Percentiles rank a stretch among this genome's conserved stretches.
Conservation (phyloP, 1,140 invertebrate genomes). For the Heliconius hermathena region DNA sequence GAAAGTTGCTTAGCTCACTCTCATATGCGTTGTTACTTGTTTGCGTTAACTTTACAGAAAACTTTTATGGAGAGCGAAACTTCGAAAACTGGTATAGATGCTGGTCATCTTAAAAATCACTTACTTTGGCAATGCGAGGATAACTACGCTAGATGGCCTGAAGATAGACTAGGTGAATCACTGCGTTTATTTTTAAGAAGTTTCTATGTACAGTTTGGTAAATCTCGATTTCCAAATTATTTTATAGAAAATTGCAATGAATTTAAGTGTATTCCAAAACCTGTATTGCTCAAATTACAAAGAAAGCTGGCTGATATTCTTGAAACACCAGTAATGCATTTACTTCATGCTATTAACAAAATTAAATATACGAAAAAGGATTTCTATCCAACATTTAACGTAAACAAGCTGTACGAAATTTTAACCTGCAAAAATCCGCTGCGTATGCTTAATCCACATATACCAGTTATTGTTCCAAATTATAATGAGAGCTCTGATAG, state of each 20-base stretch:
- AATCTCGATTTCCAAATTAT: slow-evolving; percentile 85
- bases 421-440: slow-evolving; percentile 81
- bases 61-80: slow-evolving; percentile 85
- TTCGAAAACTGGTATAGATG: slow-evolving; percentile 82
- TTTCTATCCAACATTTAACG: slow-evolving; percentile 87
- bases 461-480: slow-evolving; percentile 50
- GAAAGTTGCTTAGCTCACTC: slow-evolving; percentile 86
- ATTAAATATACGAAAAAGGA: slow-evolving; percentile 83
- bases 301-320: slow-evolving; percentile 85
- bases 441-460: slow-evolving; percentile 77
- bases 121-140: slow-evolving; percentile 91
- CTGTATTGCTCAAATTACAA: slow-evolving; percentile 84
- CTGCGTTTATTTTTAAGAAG: slow-evolving; percentile 84
- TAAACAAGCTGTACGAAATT: slow-evolving; percentile 84
- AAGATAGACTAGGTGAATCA: slow-evolving; percentile 86
- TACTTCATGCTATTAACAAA: slow-evolving; percentile 85
- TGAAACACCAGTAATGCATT: slow-evolving; percentile 87
- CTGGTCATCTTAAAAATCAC: slow-evolving; percentile 87
- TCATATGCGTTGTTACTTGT: slow-evolving; percentile 86
- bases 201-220: slow-evolving; percentile 81
- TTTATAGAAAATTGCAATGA: slow-evolving; percentile 88
- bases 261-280: slow-evolving; percentile 85
- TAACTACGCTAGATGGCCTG: slow-evolving; percentile 86
- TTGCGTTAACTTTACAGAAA: slow-evolving; percentile 85
- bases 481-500: slow-evolving; percentile 65